Conservation (phyloP, 2,797 vertebrate genomes). For the Sebastolobus altivelis region DNA sequence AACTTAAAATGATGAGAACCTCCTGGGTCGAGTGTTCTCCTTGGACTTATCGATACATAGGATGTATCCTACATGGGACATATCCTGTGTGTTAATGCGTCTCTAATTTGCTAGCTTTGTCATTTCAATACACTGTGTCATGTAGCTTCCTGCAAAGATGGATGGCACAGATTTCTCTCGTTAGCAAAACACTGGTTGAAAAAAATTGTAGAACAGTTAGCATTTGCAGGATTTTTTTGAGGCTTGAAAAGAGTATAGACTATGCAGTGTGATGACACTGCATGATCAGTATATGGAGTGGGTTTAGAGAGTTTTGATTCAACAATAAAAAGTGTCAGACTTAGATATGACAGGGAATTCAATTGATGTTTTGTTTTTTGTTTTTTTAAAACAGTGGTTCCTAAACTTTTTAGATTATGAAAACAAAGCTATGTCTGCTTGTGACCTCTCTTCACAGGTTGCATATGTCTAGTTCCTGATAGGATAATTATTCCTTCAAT, state of each 20-base stretch:
- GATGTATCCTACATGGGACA: slow-evolving; percentile 27
- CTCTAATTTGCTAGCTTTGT: slow-evolving; percentile 44
- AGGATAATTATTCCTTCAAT: not conserved
- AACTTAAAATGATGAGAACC: not conserved
- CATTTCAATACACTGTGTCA: slow-evolving; percentile 1
- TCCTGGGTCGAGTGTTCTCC: not conserved
- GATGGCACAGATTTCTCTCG: slow-evolving; percentile 13
- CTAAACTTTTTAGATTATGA: not conserved
- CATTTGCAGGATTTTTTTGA: not conserved
- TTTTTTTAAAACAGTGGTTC: not conserved
- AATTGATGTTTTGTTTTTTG: not conserved
- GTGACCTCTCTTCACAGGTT: not conserved
- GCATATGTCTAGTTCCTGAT: not conserved
- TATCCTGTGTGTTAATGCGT: slow-evolving; percentile 33
- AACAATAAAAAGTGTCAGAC: not conserved
- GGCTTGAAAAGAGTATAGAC: not conserved
- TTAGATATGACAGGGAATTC: not conserved
- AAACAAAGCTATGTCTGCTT: not conserved
- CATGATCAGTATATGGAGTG: not conserved
- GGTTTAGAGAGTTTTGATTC: not conserved
- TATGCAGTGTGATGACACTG: not conserved
- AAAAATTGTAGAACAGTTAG: not conserved
- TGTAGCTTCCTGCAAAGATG: slow-evolving; percentile 24
- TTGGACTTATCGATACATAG: slow-evolving; percentile 40
- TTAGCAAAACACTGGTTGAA: slow-evolving; percentile 11